Evolutionary conservation across 2,888 invertebrate genomes (phyloP).

Genomic region (Liodrosophila aerea): DNA sequence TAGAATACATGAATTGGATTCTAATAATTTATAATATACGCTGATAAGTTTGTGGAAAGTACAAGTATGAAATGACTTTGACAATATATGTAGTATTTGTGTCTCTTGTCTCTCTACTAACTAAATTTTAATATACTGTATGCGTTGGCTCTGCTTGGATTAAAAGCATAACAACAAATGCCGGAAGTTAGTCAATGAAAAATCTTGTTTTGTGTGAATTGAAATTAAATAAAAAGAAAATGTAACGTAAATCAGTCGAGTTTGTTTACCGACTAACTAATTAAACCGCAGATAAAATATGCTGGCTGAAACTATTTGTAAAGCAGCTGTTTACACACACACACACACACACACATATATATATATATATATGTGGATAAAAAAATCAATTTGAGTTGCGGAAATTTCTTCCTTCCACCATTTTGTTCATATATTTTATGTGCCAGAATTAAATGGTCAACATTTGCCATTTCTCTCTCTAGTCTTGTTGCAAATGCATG

Average conservation of each 20-base stretch:
- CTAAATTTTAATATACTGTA: slow-evolving; percentile 5
- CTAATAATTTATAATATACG: too few relatives aligned
- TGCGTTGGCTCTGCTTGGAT: slow-evolving; percentile 11
- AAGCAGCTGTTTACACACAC: slow-evolving; percentile 35
- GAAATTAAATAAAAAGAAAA: slow-evolving; percentile 20
- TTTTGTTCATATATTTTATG: slow-evolving; percentile 39
- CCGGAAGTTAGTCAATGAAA: slow-evolving; percentile 51
- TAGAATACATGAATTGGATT: too few relatives aligned
- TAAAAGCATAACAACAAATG: slow-evolving; percentile 19
- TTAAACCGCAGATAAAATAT: slow-evolving; percentile 74
- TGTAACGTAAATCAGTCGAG: slow-evolving; percentile 15
- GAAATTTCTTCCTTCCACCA: slow-evolving; percentile 39
- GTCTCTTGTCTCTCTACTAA: too few relatives aligned
- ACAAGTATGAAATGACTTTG: too few relatives aligned
- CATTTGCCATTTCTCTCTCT: slow-evolving; percentile 5
- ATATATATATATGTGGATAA: slow-evolving; percentile 17
- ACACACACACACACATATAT: background rate
- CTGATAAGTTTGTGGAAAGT: too few relatives aligned
- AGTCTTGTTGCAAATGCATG: slow-evolving; percentile 48
- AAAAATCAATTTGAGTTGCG: slow-evolving; percentile 71
- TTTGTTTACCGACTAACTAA: slow-evolving; percentile 62
- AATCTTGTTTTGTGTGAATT: slow-evolving; percentile 5
- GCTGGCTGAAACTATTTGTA: slow-evolving; percentile 53
- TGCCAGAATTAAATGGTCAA: slow-evolving; percentile 36
- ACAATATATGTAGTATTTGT: too few relatives aligned